Base-by-base conservation (phyloP, 2,797 vertebrate species). In the Acestrorhynchus altus region DNA sequence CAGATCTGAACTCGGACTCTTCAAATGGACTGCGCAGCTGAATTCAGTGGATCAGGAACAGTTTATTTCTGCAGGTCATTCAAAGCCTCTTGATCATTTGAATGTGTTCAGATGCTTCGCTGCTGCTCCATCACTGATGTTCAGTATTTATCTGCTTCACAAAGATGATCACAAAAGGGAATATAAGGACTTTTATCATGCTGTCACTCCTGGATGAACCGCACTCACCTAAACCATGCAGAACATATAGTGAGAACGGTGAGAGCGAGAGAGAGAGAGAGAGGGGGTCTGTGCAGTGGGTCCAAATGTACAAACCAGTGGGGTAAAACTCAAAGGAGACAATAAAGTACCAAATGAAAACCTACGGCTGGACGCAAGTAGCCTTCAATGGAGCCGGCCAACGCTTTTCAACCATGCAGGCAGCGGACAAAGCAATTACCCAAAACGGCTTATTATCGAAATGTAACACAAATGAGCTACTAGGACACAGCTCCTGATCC, bases 391-490 rank as follows among this genome's bases (percentile, higher is more conserved):
- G 57, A 60, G 28, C 57, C 28, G 15, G 16, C 57, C 57, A n/a
- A 28, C 28, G n/a, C 28, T 35, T 60, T 87, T 80, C 76, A 61
- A 75, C 83, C 83, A 81, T 81, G 83, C 67, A 57, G 52, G 85
- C 83, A 85, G 80, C 82, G 88, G 86, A 86, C 86, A 74, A 79
- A 83, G 70, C 83, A 84, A 88, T 83, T 84, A 86, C 83, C 78
- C 71, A 66, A 88, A 66, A 82, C 82, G 85, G 68, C 76, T 87
- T 64, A 82, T 81, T 83, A 80, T 61, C 26, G 24, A 51, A 20
- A 18, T 40, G 15, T 42, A 44, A 67, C 44, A 67, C 26, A 77
- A 73, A 65, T 79, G 61, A 68, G 47, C 28, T 61, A 49, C 76
- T 72, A 73, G 82, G 80, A 79, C 78, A 83, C 80, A 61, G 66